These are phyloP conservation scores for Glareola pratincola DNA, from an alignment of 2,113 vertebrate species.

Conservation along the genomic window DNA sequence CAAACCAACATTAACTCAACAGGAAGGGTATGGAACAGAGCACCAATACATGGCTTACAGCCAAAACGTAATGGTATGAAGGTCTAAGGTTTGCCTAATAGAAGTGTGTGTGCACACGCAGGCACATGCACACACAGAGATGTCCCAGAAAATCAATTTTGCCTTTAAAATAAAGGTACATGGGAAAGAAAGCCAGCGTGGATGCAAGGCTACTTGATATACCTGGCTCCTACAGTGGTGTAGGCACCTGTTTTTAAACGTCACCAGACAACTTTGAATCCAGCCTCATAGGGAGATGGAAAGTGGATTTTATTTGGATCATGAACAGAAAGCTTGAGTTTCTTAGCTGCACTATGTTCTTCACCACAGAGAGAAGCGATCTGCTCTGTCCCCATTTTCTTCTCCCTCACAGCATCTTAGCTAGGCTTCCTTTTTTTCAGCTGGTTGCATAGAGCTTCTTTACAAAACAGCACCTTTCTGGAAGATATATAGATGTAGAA, in stretches of 20 bases:
- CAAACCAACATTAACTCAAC: background rate
- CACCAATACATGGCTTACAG: background rate
- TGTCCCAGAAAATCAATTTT: background rate
- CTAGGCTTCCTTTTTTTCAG: background rate
- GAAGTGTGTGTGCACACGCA: background rate
- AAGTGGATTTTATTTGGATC: background rate
- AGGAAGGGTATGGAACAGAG: accelerated
- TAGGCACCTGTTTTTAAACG: background rate
- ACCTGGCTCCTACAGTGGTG: background rate
- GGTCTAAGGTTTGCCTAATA: background rate
- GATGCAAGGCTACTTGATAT: background rate
- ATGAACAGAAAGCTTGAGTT: background rate
- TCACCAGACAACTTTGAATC: background rate
- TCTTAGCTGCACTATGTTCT: background rate
- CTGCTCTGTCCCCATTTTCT: background rate
- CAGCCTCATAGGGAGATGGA: background rate
- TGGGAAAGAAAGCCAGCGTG: background rate
- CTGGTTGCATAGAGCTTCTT: background rate
- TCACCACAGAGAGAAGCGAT: background rate
- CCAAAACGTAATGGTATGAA: background rate
- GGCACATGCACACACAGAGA: background rate
- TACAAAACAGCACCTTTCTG: background rate
- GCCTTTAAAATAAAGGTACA: background rate
- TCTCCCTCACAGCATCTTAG: background rate
- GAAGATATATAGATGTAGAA: background rate